These are phyloP conservation scores for Podiceps cristatus DNA, from an alignment of 2,113 vertebrate genomes.

Conservation along the genomic window DNA sequence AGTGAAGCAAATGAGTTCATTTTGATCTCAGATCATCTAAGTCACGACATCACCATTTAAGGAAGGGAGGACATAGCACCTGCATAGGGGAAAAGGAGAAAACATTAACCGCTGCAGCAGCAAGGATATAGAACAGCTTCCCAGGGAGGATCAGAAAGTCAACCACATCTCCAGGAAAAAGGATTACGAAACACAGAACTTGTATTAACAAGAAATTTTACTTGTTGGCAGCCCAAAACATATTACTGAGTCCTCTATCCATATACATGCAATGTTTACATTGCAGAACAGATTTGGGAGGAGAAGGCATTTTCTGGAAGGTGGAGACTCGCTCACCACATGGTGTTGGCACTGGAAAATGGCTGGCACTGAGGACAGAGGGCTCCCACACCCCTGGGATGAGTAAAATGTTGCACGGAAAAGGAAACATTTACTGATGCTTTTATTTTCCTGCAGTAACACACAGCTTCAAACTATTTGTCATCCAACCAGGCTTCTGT, in stretches of 20 bases:
- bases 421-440: neutral
- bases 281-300: neutral
- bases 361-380: rapidly evolving
- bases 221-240: neutral
- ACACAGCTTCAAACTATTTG: neutral
- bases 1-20: neutral
- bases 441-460: neutral
- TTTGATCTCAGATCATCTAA: neutral
- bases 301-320: neutral
- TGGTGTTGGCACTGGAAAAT: rapidly evolving
- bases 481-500: neutral
- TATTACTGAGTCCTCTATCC: neutral
- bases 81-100: neutral
- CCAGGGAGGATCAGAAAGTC: neutral
- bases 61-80: neutral
- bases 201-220: neutral
- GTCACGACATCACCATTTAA: neutral
- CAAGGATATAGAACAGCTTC: neutral
- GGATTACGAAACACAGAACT: neutral
- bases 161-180: neutral
- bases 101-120: rapidly evolving
- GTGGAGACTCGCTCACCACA: rapidly evolving
- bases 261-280: neutral
- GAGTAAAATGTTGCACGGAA: neutral
- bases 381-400: neutral